A percentile compares a stretch with the other conserved stretches of the same genome.
Evolutionary conservation across 2,797 vertebrate species (phyloP).

Genomic region (Vireo griseus): DNA sequence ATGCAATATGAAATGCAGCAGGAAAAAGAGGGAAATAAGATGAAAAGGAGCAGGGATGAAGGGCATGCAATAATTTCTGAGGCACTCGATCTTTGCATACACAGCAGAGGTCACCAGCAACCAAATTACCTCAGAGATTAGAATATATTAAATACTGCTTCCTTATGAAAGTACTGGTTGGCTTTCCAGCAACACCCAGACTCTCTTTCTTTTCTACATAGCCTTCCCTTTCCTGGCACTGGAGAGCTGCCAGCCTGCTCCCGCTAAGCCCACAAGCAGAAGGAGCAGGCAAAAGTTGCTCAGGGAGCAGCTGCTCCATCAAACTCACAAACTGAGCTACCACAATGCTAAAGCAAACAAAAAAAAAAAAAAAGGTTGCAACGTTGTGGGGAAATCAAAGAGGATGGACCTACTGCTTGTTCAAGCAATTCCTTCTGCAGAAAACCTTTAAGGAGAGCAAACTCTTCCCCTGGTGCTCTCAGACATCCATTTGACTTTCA

Average conservation of each 20-base stretch:
- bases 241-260: neutral
- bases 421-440: neutral
- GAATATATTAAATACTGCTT: neutral
- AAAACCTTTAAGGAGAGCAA: neutral
- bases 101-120: neutral
- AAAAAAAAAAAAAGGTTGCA: neutral
- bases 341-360: neutral
- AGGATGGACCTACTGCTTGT: neutral
- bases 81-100: no score
- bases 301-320: neutral
- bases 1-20: neutral
- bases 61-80: neutral
- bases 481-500: neutral
- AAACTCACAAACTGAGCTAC: neutral
- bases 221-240: neutral
- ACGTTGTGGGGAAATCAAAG: neutral
- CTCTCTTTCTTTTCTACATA: neutral
- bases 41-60: neutral
- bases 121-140: neutral
- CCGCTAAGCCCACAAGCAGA: neutral
- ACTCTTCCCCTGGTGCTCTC: neutral
- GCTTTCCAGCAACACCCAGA: neutral
- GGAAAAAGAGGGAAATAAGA: neutral
- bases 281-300: neutral
- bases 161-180: neutral